These are phyloP conservation scores for Pseudomugil gertrudae DNA, from an alignment of 2,797 vertebrate genomes.

Conservation along the genomic window DNA sequence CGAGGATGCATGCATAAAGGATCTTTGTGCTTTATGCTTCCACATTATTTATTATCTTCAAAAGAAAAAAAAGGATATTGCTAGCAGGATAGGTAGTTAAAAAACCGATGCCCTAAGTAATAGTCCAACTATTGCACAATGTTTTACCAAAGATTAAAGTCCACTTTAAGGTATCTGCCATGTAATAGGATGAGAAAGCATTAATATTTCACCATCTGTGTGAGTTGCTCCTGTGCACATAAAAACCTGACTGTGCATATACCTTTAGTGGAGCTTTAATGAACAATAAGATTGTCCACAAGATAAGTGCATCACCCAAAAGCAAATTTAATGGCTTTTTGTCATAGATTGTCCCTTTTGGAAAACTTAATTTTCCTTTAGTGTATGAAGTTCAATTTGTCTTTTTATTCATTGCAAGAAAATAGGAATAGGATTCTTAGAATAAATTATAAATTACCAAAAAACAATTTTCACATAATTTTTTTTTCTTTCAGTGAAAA, in stretches of 20 bases:
- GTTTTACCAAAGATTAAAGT: not conserved
- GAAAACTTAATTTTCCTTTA: no score
- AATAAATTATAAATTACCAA: no score
- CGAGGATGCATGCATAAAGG: not conserved
- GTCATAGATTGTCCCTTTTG: no score
- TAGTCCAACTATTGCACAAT: not conserved
- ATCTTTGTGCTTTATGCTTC: constrained; percentile 8
- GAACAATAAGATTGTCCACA: not conserved
- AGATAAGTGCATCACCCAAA: not conserved
- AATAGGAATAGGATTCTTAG: no score
- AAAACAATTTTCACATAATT: no score
- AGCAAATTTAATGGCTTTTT: not conserved
- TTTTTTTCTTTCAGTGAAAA: no score
- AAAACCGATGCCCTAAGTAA: not conserved
- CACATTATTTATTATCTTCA: not conserved
- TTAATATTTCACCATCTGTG: not conserved
- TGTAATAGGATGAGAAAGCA: not conserved
- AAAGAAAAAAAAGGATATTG: not conserved
- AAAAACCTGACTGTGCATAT: not conserved
- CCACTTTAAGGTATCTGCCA: not conserved
- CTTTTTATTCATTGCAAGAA: no score
- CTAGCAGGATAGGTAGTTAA: not conserved
- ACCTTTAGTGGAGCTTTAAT: not conserved
- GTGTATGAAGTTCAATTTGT: no score
- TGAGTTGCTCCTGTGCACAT: not conserved